Percentiles rank a stretch among this genome's conserved stretches.
Evolutionary conservation across 2,113 vertebrate genomes (phyloP).

Genomic region (Pangasianodon hypophthalmus): DNA sequence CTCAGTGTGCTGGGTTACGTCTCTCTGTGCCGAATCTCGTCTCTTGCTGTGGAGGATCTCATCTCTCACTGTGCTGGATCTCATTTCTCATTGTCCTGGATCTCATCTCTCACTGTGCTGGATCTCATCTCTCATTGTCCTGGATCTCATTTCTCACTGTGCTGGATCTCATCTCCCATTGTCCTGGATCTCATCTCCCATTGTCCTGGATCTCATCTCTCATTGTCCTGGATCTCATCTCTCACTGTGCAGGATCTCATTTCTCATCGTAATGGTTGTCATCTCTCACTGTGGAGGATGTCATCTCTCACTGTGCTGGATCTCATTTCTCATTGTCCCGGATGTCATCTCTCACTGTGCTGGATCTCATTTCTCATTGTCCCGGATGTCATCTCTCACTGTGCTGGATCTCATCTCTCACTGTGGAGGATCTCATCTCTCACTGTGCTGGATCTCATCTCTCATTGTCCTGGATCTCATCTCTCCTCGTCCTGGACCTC

Average conservation of each 20-base stretch:
- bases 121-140: neutral
- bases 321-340: neutral
- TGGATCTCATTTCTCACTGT: neutral
- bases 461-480: neutral
- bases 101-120: neutral
- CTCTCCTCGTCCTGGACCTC: neutral
- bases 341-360: neutral
- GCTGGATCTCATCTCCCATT: neutral
- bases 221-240: neutral
- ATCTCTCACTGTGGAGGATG: neutral
- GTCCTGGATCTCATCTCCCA: neutral
- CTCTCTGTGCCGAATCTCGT: too few species aligned
- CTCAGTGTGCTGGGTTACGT: neutral
- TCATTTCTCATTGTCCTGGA: neutral
- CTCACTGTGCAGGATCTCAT: neutral
- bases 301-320: neutral
- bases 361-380: neutral
- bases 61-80: neutral
- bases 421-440: neutral
- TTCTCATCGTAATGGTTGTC: neutral
- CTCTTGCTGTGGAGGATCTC: neutral
- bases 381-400: neutral
- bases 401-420: neutral
- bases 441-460: too few species aligned
- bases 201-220: neutral